Evolutionary conservation across 2,888 invertebrate species (phyloP), one percentile per base, ranked within the genome.

Genomic region (Tetheella fluctuosa): DNA sequence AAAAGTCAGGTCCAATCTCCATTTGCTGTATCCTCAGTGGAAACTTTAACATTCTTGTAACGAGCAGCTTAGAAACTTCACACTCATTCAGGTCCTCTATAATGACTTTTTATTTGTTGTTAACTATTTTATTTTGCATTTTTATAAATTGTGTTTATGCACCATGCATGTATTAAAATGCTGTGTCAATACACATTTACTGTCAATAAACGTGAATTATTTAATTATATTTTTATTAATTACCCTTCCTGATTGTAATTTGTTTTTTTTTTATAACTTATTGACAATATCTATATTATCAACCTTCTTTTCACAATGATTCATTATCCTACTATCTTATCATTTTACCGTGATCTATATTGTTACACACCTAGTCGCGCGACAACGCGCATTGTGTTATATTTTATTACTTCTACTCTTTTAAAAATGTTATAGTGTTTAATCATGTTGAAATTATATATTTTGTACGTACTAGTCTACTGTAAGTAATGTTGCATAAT

Each of bases 291-390:
- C 30, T 7, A 23, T 20, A n/a, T 20, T 34, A 34, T 55, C 34
- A 34, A 15, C 13, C 73, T 73, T 69, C 74, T 68, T 79, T 81
- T 71, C 70, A 74, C 73, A 81, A 79, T 84, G 82, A 83, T 73
- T 81, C 79, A 80, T 71, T 85, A 87, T 85, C 86, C 77, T 61
- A 62, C 56, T 88, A 88, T 88, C 88, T 89, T 88, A 89, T 89
- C 89, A 67, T 52, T 61, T 64, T 68, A 62, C 73, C 74, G 79
- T 80, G 81, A 76, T 76, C 79, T 77, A 79, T 72, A 79, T 78
- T 80, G 76, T 75, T 71, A 69, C 76, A 75, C 77, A 69, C 79
- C 76, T 71, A 64, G 58, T 71, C 68, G 69, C 65, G 72, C 61
- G 67, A 69, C 72, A 73, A 67, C 78, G 75, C 76, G 71, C 67